Evolutionary conservation across 2,113 vertebrate species (phyloP).

Genomic region (Rhabdomys dilectus): DNA sequence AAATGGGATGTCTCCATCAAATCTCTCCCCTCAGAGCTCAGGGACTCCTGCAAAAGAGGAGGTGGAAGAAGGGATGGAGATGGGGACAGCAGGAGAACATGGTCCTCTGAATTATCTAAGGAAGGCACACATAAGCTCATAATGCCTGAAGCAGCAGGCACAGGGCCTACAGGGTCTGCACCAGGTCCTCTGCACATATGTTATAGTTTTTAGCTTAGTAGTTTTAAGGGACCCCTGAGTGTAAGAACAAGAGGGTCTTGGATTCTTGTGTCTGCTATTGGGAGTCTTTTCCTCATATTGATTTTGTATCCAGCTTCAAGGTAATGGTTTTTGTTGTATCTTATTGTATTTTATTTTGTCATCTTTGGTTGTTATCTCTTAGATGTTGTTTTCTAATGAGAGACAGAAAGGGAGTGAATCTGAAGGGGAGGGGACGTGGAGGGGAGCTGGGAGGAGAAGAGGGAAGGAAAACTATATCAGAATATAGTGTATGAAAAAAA

Average conservation of each 20-base stretch:
- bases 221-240: background rate
- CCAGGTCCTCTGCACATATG: background rate
- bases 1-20: background rate
- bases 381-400: background rate
- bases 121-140: no score
- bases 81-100: background rate
- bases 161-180: background rate
- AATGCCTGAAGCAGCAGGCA: background rate
- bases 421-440: background rate
- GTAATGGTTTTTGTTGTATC: background rate
- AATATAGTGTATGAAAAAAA: background rate
- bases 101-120: background rate
- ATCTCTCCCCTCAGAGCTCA: background rate
- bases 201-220: background rate
- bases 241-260: background rate
- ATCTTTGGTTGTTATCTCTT: background rate
- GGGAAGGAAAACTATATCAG: background rate
- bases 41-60: background rate
- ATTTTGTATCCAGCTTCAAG: background rate
- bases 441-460: background rate
- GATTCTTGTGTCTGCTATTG: background rate
- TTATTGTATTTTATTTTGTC: background rate
- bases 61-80: background rate
- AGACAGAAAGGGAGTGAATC: background rate
- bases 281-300: background rate